Conservation (phyloP, 2,888 invertebrate genomes). For the Drosophila niveifrons region DNA sequence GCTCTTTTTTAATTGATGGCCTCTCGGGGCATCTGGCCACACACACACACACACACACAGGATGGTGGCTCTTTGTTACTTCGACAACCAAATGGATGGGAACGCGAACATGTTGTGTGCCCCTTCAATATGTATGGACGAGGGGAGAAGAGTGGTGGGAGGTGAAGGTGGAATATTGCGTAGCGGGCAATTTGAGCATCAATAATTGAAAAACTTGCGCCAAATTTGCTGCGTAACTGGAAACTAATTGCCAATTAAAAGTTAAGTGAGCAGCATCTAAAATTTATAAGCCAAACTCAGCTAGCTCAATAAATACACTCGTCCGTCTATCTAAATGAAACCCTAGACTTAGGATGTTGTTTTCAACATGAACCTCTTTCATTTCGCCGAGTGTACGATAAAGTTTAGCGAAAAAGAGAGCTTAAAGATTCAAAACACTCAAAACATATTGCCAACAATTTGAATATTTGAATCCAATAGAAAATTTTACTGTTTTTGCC, state of each 20-base stretch:
- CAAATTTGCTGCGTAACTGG: constrained; percentile 58
- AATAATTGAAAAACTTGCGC: constrained; percentile 63
- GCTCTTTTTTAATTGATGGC: constrained; percentile 46
- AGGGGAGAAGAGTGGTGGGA: background rate
- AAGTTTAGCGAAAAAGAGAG: background rate
- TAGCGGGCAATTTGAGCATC: constrained; percentile 46
- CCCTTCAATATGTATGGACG: background rate
- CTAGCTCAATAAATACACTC: constrained; percentile 19
- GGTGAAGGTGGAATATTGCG: background rate
- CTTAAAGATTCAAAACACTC: background rate
- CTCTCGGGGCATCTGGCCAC: constrained; percentile 23
- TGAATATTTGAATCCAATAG: constrained; percentile 33
- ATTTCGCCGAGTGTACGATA: constrained; percentile 1
- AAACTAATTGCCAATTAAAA: constrained; percentile 65
- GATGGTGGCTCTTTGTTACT: constrained; percentile 6
- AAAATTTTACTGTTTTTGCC: constrained; percentile 22
- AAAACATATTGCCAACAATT: constrained; percentile 41
- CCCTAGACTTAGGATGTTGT: background rate
- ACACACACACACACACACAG: background rate
- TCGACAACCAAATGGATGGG: constrained; percentile 26
- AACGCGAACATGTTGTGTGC: constrained; percentile 44
- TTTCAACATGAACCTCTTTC: background rate
- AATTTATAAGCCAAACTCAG: constrained; percentile 50
- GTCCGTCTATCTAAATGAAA: background rate
- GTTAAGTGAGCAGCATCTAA: constrained; percentile 60